Evolutionary conservation across 2,113 vertebrate species (phyloP).

Genomic region (Bothrops jararaca): DNA sequence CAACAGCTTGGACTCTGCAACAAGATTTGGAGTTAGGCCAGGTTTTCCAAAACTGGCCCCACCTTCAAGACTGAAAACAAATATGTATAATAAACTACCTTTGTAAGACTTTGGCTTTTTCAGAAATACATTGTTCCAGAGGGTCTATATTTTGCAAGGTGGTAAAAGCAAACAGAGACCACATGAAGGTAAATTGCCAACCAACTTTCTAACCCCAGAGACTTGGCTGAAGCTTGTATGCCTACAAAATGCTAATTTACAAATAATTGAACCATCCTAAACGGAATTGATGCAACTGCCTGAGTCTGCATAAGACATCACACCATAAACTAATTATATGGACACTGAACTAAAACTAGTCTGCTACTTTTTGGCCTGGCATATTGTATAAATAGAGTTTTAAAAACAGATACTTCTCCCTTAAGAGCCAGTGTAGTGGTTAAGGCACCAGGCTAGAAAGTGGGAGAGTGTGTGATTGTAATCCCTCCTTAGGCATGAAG

Average conservation of each 20-base stretch:
- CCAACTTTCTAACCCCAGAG: not conserved
- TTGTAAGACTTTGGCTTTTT: not conserved
- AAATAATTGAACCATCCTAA: not conserved
- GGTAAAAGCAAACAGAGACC: not conserved
- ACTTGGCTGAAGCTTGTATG: not conserved
- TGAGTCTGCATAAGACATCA: not conserved
- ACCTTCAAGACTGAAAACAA: not conserved
- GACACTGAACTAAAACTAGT: not conserved
- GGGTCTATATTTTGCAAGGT: not conserved
- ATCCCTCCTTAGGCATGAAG: not conserved
- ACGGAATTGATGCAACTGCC: not conserved
- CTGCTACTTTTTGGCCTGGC: not conserved
- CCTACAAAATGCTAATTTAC: not conserved
- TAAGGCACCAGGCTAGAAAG: not conserved
- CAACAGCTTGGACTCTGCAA: not conserved
- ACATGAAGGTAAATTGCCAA: not conserved
- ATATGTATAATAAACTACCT: not conserved
- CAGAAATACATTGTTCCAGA: not conserved
- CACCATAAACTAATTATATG: not conserved
- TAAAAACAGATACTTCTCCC: not conserved
- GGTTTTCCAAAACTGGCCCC: not conserved
- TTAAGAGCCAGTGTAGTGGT: not conserved
- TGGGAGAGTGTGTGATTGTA: not conserved
- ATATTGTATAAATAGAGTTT: not conserved
- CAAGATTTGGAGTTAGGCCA: not conserved